These are phyloP conservation scores for Operophtera brumata DNA, from an alignment of 2,888 invertebrate genomes.

Conservation along the genomic window DNA sequence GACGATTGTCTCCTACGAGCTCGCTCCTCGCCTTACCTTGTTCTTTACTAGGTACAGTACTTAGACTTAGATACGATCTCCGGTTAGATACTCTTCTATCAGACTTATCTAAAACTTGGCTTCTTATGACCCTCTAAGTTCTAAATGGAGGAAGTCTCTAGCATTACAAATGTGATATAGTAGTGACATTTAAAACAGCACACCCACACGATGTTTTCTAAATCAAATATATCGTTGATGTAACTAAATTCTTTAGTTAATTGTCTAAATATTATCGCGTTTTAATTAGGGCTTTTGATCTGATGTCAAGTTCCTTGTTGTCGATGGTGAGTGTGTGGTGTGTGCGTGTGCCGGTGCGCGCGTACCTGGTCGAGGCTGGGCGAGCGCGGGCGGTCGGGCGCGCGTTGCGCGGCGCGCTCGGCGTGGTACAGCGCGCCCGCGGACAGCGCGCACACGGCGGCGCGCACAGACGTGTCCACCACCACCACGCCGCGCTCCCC, in stretches of 20 bases:
- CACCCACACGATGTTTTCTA: conserved; percentile 4
- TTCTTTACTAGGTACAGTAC: not conserved
- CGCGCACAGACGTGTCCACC: conserved; percentile 95
- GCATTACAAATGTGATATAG: not conserved
- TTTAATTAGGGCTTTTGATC: not conserved
- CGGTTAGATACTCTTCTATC: not conserved
- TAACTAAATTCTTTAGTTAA: not conserved
- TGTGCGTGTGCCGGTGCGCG: not conserved
- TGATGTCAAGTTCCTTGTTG: not conserved
- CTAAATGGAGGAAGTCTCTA: not conserved
- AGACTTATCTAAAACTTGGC: not conserved
- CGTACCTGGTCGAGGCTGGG: conserved; percentile 96
- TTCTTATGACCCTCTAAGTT: not conserved
- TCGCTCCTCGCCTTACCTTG: conserved; percentile 10
- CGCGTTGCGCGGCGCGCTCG: conserved; percentile 84
- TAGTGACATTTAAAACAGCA: not conserved
- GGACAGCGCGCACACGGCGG: conserved; percentile 92
- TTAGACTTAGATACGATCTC: not conserved
- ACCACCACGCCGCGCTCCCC: conserved; percentile 97
- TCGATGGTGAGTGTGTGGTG: not conserved
- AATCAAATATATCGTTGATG: not conserved
- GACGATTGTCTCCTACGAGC: conserved; percentile 24
- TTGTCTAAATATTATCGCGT: not conserved
- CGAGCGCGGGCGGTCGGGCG: conserved; percentile 85
- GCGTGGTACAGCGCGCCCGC: conserved; percentile 95